These are phyloP conservation scores for Lydus trimaculatus DNA, from an alignment of 2,888 invertebrate species.

Conservation along the genomic window DNA sequence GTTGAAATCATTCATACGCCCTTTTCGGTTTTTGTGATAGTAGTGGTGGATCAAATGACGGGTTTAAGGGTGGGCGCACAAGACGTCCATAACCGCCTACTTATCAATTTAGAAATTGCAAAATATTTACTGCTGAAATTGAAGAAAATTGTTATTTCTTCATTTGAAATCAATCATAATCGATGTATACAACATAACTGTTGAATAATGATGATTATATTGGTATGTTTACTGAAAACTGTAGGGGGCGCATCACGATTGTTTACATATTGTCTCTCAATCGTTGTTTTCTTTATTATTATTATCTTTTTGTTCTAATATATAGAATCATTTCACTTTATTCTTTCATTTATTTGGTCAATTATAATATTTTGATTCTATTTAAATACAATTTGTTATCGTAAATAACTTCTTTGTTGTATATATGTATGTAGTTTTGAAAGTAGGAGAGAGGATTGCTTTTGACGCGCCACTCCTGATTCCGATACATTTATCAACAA, in stretches of 20 bases:
- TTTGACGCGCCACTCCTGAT: constrained; percentile 23
- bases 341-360: neutral
- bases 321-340: neutral
- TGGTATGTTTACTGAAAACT: constrained; percentile 13
- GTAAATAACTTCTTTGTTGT: constrained; percentile 18
- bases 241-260: constrained; percentile 27
- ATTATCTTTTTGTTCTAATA: too few relatives aligned
- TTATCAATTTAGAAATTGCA: neutral
- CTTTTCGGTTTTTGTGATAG: neutral
- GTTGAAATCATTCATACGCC: constrained; percentile 1
- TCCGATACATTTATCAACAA: constrained; percentile 18
- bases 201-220: neutral
- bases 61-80: neutral
- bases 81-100: neutral
- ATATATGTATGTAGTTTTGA: too few relatives aligned
- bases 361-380: constrained; percentile 12
- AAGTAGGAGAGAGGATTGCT: constrained; percentile 10
- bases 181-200: neutral
- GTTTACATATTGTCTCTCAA: constrained; percentile 8
- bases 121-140: too few relatives aligned
- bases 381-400: constrained; percentile 26
- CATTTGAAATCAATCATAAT: neutral
- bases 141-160: neutral
- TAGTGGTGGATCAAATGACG: neutral
- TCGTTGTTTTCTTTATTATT: constrained; percentile 12